Conservation (phyloP, 2,888 invertebrate genomes). For the Mantis religiosa region DNA sequence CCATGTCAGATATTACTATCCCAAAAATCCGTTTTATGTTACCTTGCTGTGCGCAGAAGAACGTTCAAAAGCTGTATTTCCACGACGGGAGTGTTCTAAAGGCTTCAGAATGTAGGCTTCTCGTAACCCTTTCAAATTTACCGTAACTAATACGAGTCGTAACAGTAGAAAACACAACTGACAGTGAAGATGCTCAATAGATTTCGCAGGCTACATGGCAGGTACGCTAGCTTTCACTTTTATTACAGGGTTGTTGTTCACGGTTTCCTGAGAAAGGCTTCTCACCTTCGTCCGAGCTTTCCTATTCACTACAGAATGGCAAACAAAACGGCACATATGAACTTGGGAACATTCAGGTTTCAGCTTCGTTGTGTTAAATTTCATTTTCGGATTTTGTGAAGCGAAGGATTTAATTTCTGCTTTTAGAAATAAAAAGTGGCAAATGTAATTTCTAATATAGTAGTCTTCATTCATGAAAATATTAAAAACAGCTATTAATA, state of each 20-base stretch:
- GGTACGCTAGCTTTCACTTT: conserved; percentile 7
- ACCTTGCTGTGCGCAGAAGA: no score
- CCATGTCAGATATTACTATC: no score
- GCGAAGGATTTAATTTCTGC: no score
- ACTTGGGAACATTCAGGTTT: no score
- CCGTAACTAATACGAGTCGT: background rate
- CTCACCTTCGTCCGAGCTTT: background rate
- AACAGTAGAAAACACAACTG: background rate
- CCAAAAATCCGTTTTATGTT: no score
- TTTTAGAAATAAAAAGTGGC: no score
- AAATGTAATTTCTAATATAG: no score
- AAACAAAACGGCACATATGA: no score
- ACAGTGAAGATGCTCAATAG: background rate
- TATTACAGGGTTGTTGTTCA: background rate
- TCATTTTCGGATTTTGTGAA: no score
- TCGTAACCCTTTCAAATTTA: background rate
- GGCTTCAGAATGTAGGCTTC: background rate
- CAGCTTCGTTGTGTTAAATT: no score
- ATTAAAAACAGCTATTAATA: no score
- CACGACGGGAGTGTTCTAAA: background rate
- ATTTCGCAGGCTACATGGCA: background rate
- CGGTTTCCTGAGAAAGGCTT: background rate
- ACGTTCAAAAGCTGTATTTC: background rate
- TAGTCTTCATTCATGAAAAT: no score
- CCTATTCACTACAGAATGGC: background rate